Evolutionary conservation across 2,797 vertebrate genomes (phyloP), one percentile per base, ranked within the genome.

Genomic region (Zalophus californianus): DNA sequence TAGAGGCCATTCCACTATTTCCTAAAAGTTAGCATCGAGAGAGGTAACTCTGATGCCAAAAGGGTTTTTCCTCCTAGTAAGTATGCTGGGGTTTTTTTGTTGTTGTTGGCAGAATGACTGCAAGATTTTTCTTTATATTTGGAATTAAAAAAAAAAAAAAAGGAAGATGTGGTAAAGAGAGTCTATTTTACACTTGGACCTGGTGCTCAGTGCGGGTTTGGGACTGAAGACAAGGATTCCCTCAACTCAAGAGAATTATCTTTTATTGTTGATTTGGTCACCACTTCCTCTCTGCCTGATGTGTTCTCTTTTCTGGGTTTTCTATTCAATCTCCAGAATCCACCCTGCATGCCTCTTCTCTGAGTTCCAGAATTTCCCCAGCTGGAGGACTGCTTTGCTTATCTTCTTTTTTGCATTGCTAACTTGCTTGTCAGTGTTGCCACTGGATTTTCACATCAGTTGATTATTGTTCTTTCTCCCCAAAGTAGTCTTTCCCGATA

Each of bases 91-190:
- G 2, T 32, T 11, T 60, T 58, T 21, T 73, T 73, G 54, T 60
- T 66, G 35, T 52, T 38, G 64, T n/a, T 85, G 44, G 68, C 29
- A 91, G 82, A 60, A 84, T 58, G 38, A 62, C 8, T 48, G 3
- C 4, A 88, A 94, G 23, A 35, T 84, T 68, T 87, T 41, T 87
- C 20, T 73, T 90, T 75, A 41, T 52, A 48, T 75, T 92, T 68
- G 27, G 56, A 72, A 82, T 60, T 29, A 48, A 44, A 48, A 60
- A 77, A 50, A 90, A n/a, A 60, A 54, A 27, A 72, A 58, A 94
- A 58, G 32, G 13, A 38, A 82, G 56, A 50, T 15, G 25, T 6
- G 50, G 44, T 27, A 13, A 38, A 27, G 8, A 83, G 58, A 56
- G 18, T 41, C 23, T 41, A 15, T 50, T 68, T 62, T 35, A 48